Evolutionary conservation across 2,113 vertebrate species (phyloP), one percentile per base, ranked within the genome.

Genomic region (Petaurus breviceps): DNA sequence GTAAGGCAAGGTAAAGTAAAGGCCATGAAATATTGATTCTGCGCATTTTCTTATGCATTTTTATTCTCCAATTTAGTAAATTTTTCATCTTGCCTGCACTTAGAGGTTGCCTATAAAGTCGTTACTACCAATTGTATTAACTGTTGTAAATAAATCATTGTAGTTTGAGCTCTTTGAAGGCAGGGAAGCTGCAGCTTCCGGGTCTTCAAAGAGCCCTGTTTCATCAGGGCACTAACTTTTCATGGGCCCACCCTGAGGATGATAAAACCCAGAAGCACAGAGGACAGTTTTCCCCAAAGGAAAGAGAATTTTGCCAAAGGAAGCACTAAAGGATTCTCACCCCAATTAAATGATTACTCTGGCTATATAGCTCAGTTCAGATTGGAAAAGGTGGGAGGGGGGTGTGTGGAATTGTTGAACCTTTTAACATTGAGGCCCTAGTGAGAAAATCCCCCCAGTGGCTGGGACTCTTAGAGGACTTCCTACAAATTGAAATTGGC

Each of bases 11-110:
- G 99, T 99, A 99, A 99, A 99, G 99, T 99, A 99, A 99, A 99
- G 99, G 99, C 99, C 99, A 99, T 99, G 98, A 99, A 99, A 99
- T 99, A 99, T 99, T 99, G 99, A 99, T 99, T 99, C 99, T 99
- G 99, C 99, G 99, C 99, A 99, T 99, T 99, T 99, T 99, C 99
- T 99, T 99, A 99, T 99, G 99, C 99, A 99, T 99, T 99, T 99
- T 99, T 99, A 99, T 99, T 99, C 99, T 99, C 98, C 99, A 99
- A 99, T 99, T 99, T 99, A 99, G 99, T 99, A 99, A 99, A 99
- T 99, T 99, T 99, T 99, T 99, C 98, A 99, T 99, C 98, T 99
- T 84, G 99, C 98, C 98, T 98, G 99, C 99, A 99, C 99, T 99
- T 99, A 99, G 99, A 99, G 99, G 98, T 99, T 99, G 99, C 99